Base-by-base conservation (phyloP, 2,888 invertebrate species). In the Phragmatobia fuliginosa region DNA sequence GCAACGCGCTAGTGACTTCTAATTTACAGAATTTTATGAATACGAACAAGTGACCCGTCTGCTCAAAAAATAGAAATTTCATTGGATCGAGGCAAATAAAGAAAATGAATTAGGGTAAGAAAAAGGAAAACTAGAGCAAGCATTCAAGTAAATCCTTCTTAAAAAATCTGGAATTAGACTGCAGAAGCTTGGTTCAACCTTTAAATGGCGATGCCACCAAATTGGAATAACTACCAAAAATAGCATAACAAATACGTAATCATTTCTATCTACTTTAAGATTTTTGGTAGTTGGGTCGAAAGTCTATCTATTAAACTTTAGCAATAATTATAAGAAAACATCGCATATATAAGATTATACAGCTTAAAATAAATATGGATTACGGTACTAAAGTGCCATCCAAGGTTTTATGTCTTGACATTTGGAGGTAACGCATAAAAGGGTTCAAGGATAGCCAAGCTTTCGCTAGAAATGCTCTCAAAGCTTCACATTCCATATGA, bases 401-500 rank as follows among this genome's bases (percentile, higher is more conserved):
- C 45, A 58, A 66, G 62, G 36, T 66, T 45, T 66, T 62, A 70
- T 58, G n/a, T 38, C 52, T 60, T 65, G 45, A 62, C 62, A 63
- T 63, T 63, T 60, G 36, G 59, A 62, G 60, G 79, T 78, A 69
- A 70, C 70, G 36, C 75, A 79, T 81, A 73, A 81, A 80, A 75
- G 77, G 77, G 77, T 77, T 63, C 64, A 74, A 72, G 71, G 62
- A 75, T 70, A 58, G 45, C 63, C 58, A 58, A 60, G 59, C 28
- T n/a, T 52, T 65, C 5, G 52, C 49, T 62, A 59, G 65, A 68
- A 73, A 70, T 62, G 32, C 62, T 64, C 66, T 63, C 76, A 73
- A 76, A 77, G 70, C 82, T 56, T 68, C 74, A 76, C 71, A 76
- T 74, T 73, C 73, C 71, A 75, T 71, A 72, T 65, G 79, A 79